phyloP scores from a whole-genome alignment of 2,797 vertebrate species.

The Gambelia wislizenii region DNA sequence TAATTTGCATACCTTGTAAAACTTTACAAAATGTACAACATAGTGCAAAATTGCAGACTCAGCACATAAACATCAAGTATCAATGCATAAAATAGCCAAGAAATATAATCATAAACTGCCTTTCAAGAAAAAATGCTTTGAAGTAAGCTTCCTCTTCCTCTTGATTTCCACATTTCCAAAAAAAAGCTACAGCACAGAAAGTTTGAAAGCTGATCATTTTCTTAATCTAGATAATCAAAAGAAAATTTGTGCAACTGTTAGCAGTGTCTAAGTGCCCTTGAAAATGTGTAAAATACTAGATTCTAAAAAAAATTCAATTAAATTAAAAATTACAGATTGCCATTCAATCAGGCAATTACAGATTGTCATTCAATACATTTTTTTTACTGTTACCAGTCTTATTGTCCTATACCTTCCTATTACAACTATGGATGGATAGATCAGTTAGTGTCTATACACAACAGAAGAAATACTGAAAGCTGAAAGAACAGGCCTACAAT shows the following conservation, averaged over 20 bases:
- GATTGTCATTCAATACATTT: not conserved
- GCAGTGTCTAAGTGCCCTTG: not conserved
- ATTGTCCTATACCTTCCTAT: not conserved
- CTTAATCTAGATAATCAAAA: not conserved
- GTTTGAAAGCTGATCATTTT: fast-evolving
- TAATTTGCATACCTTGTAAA: constrained; percentile 75
- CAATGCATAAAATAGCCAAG: constrained; percentile 51
- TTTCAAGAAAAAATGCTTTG: not conserved
- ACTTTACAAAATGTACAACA: constrained; percentile 80
- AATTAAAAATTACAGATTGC: not conserved
- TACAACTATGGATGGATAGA: constrained; percentile 9
- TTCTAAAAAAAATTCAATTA: not conserved
- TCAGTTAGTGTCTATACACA: constrained; percentile 48
- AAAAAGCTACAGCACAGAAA: constrained; percentile 24
- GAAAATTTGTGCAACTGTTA: not conserved
- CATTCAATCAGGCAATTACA: too few species aligned
- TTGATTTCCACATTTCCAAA: constrained; percentile 55
- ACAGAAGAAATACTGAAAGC: constrained; percentile 52
- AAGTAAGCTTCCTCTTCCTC: constrained; percentile 21
- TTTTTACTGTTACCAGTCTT: not conserved
- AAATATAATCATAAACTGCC: constrained; percentile 47
- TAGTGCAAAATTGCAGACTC: constrained; percentile 77
- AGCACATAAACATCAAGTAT: constrained; percentile 71
- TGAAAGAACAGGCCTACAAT: constrained; percentile 34
- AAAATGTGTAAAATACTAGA: not conserved